Conservation (phyloP, 2,797 vertebrate genomes). For the Erithacus rubecula region DNA sequence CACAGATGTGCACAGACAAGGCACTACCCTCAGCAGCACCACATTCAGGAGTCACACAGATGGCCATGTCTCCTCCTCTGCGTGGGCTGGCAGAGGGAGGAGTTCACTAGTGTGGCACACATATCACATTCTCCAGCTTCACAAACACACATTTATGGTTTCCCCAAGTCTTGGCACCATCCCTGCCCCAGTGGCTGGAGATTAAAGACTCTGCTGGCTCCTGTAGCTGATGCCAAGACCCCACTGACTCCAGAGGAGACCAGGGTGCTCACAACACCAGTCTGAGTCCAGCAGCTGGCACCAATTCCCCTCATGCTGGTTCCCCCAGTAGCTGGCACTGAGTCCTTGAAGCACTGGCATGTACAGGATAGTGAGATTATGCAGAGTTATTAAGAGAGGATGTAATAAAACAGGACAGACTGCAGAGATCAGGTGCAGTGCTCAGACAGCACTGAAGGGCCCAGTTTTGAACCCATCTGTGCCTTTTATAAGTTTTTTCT, state of each 20-base stretch:
- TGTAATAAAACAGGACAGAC: background rate
- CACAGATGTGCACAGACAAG: background rate
- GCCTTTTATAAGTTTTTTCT: background rate
- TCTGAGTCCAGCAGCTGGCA: background rate
- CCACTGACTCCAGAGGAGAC: background rate
- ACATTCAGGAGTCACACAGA: background rate
- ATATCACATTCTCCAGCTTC: background rate
- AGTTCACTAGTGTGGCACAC: background rate
- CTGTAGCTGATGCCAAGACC: background rate
- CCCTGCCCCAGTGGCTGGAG: background rate
- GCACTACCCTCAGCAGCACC: background rate
- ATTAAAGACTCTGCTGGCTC: background rate
- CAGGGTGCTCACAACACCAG: background rate
- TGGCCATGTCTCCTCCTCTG: background rate
- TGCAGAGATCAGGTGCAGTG: background rate
- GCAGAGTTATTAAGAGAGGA: background rate
- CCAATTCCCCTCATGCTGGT: fast-evolving
- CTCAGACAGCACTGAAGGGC: background rate
- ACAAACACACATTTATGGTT: background rate
- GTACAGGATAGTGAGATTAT: background rate
- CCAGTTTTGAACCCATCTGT: fast-evolving
- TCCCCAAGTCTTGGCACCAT: background rate
- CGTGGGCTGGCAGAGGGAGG: background rate
- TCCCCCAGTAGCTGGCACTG: background rate
- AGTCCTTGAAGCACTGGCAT: background rate